Conservation (phyloP, 2,113 vertebrate genomes). For the Ictalurus punctatus region DNA sequence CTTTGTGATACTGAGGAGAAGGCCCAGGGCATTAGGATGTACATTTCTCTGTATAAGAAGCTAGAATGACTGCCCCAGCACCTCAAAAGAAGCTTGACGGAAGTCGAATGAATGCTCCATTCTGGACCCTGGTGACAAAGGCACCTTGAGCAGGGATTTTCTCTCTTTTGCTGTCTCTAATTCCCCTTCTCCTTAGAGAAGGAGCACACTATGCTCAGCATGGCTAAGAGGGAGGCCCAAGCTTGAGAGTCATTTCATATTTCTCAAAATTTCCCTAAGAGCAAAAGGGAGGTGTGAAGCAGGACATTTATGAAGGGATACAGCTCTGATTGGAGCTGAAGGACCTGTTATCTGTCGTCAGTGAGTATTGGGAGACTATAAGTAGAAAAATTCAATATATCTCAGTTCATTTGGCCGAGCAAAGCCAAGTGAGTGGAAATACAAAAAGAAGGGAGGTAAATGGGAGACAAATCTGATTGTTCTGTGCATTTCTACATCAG, state of each 20-base stretch:
- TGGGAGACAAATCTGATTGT: constrained; percentile 54
- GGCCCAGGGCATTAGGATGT: constrained; percentile 45
- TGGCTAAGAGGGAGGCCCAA: constrained; percentile 17
- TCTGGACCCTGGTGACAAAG: constrained; percentile 59
- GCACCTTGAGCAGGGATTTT: constrained; percentile 63
- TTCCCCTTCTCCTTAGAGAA: constrained; percentile 39
- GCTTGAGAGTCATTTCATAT: constrained; percentile 24
- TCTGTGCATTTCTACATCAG: constrained; percentile 39
- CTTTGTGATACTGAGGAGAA: constrained; percentile 40
- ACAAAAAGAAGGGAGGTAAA: constrained; percentile 43
- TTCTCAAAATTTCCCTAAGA: constrained; percentile 35
- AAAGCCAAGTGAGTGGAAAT: neutral
- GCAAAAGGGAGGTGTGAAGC: constrained; percentile 7
- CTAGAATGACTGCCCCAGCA: constrained; percentile 26
- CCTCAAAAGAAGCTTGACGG: constrained; percentile 55
- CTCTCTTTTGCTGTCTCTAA: constrained; percentile 46
- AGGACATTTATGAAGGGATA: constrained; percentile 25
- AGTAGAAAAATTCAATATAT: constrained; percentile 50
- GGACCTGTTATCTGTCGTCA: constrained; percentile 21
- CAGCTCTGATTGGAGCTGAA: constrained; percentile 27
- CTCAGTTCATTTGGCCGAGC: constrained; percentile 22
- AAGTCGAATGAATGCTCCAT: constrained; percentile 46
- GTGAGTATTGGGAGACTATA: constrained; percentile 21
- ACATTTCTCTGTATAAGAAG: constrained; percentile 39
- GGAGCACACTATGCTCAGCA: constrained; percentile 9